Evolutionary conservation across 2,113 vertebrate species (phyloP).

Genomic region (Reinhardtius hippoglossoides): DNA sequence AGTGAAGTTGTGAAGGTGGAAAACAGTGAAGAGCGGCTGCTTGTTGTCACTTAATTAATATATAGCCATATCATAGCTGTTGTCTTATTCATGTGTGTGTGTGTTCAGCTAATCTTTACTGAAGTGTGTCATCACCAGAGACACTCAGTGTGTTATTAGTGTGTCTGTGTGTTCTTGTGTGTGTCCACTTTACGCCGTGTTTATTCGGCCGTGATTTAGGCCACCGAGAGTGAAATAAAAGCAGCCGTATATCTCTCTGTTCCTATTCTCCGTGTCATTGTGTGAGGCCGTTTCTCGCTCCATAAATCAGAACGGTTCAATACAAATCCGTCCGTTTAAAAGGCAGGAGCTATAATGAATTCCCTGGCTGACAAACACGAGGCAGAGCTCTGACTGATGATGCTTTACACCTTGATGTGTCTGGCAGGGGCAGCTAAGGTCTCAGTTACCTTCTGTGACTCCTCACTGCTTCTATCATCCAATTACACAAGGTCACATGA

Average conservation of each 20-base stretch:
- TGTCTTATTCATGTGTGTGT: too few species aligned
- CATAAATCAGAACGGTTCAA: constrained; percentile 51
- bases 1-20: not conserved
- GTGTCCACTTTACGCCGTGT: constrained; percentile 19
- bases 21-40: not conserved
- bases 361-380: constrained; percentile 37
- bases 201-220: constrained; percentile 44
- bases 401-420: constrained; percentile 41
- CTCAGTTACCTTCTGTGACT: constrained; percentile 26
- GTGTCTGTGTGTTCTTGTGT: constrained; percentile 15
- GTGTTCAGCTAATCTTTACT: too few species aligned
- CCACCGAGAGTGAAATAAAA: constrained; percentile 48
- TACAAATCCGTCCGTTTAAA: constrained; percentile 61
- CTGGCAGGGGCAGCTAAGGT: constrained; percentile 24
- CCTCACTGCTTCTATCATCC: constrained; percentile 9
- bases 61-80: too few species aligned
- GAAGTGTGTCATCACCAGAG: constrained; percentile 11
- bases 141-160: constrained; percentile 8
- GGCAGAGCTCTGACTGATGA: constrained; percentile 61
- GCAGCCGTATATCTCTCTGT: constrained; percentile 39
- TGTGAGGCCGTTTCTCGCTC: constrained; percentile 20
- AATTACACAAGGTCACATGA: constrained; percentile 12
- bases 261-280: constrained; percentile 17
- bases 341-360: constrained; percentile 58
- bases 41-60: not conserved